Evolutionary conservation across 2,797 vertebrate species (phyloP), one percentile per base, ranked within the genome.

Genomic region (Lates japonicus): DNA sequence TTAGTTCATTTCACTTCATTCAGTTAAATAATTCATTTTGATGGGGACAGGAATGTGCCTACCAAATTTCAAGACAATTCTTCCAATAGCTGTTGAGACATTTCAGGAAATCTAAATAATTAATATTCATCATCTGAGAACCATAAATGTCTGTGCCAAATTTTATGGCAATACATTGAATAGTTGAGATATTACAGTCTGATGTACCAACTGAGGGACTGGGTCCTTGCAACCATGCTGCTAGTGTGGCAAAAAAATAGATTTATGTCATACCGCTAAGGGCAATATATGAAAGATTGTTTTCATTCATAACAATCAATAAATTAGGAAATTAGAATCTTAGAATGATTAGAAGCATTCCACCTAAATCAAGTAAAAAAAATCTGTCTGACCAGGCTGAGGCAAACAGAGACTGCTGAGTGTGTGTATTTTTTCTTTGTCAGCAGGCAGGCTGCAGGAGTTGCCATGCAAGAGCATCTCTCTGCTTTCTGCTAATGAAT

Each of bases 381-480:
- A 12, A 66, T 63, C 31, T 25, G 1, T 62, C 1, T 31, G 20
- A 29, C 5, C 25, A 61, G 33, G 6, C 62, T 20, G 33, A 65
- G 7, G 41, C 0, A 29, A 59, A 25, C 19, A 25, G 57, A 80
- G 16, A 20, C 66, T 70, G 51, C 79, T 76, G 74, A 78, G 66
- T 61, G 14, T 58, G n/a, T 48, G n/a, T 37, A 20, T 22, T 62
- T 67, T 46, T 2, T 63, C 46, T 54, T 3, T n/a, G 42, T 81
- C 70, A 74, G 82, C 80, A 72, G n/a, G 35, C 20, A 62, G 31
- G 5, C 55, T 72, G 41, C 35, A 70, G 59, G 10, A 29, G 35
- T 2, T 46, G 44, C 60, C 51, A n/a, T 10, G 19, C 31, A 17
- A 35, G 1, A 8, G 52, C n/a, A 46, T 54, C n/a, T 64, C 73